phyloP scores from a whole-genome alignment of 1,140 invertebrate genomes.

The Cylas formicarius region DNA sequence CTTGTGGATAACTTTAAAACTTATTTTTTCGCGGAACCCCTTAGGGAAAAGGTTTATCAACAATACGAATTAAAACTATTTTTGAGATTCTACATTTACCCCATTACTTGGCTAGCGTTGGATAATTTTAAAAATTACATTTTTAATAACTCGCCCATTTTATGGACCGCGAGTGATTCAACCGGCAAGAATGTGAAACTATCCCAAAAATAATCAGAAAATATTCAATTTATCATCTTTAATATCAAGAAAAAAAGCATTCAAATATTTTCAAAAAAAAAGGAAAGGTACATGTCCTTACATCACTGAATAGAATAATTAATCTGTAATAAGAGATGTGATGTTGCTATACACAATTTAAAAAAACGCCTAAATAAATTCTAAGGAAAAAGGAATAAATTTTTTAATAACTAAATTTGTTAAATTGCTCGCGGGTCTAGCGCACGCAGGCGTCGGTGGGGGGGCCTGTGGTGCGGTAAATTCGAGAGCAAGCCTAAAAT shows the following conservation, averaged over 20 bases:
- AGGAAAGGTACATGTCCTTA: too few species aligned
- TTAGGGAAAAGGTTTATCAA: too few species aligned
- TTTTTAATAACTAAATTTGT: conserved; percentile 27
- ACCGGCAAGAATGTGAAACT: too few species aligned
- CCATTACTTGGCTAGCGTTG: too few species aligned
- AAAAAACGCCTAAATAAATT: conserved; percentile 16
- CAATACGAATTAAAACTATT: too few species aligned
- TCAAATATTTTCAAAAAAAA: conserved; percentile 8
- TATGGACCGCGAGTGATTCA: too few species aligned
- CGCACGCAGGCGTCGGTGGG: neutral
- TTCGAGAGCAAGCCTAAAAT: conserved; percentile 25
- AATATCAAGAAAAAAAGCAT: neutral
- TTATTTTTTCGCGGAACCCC: too few species aligned
- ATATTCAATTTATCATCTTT: neutral
- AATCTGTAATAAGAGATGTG: conserved; percentile 8
- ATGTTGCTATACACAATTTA: conserved; percentile 13
- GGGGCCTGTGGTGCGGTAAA: neutral
- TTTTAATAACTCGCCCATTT: too few species aligned
- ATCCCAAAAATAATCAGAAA: neutral
- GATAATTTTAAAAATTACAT: too few species aligned
- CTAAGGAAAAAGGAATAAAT: conserved; percentile 10
- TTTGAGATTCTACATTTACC: too few species aligned
- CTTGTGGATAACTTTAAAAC: too few species aligned
- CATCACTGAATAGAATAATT: conserved; percentile 8
- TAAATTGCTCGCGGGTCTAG: conserved; percentile 19